A percentile compares a stretch with the other conserved stretches of the same genome.
These are phyloP conservation scores for Ormyrus rosae DNA, from an alignment of 2,888 invertebrate species.

Conservation along the genomic window DNA sequence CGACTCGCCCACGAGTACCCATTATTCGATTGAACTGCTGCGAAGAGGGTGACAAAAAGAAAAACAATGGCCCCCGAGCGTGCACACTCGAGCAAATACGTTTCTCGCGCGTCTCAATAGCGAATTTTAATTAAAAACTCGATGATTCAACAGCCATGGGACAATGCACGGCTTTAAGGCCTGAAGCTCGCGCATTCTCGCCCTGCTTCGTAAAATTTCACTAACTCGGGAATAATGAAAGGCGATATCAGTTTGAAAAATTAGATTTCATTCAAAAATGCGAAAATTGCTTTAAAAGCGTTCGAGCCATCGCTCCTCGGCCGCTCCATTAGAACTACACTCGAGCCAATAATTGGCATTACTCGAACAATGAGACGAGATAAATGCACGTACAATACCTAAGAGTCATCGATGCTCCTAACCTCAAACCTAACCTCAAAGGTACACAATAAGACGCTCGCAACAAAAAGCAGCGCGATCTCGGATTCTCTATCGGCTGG, in stretches of 20 bases:
- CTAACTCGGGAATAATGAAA: not conserved
- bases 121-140: slow-evolving; percentile 27
- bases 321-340: not conserved
- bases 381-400: no score
- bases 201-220: not conserved
- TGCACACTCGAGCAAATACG: not conserved
- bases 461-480: not conserved
- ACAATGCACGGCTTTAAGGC: not conserved
- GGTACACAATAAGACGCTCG: not conserved
- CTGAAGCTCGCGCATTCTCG: not conserved
- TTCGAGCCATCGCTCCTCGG: not conserved
- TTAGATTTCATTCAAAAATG: not conserved
- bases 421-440: slow-evolving; percentile 8
- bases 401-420: not conserved
- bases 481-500: no score
- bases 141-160: not conserved
- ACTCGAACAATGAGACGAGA: no score
- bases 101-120: not conserved
- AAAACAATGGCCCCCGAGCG: not conserved
- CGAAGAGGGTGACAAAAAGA: not conserved
- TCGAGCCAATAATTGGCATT: not conserved
- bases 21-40: slow-evolving; percentile 16
- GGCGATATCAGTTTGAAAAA: not conserved
- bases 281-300: not conserved
- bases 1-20: not conserved